Base-by-base conservation (phyloP, 2,113 vertebrate genomes). In the Toxotes jaculatrix region DNA sequence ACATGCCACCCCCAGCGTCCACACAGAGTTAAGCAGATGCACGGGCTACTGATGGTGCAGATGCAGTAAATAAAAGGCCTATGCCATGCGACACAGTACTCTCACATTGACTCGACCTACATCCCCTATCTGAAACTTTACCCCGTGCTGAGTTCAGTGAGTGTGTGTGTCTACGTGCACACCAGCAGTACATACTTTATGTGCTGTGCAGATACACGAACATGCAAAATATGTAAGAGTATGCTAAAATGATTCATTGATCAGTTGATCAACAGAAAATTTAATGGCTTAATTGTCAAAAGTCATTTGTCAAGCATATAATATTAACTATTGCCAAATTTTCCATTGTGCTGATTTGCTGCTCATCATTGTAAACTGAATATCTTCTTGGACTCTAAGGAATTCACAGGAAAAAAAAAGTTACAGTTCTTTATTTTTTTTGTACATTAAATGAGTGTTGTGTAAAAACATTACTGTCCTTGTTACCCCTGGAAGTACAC, bases 41-140 rank as follows among this genome's bases (percentile, higher is more conserved):
- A 61, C 9, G 36, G 66, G 40, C 49, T 10, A 61, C 76, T 61
- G 17, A 13, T 51, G 79, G 57, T 62, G 42, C 47, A 64, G 32
- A 72, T 66, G 56, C 49, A 76, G 76, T 57, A 53, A 79, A 73
- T 47, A 9, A 64, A 61, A 51, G 74, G 68, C 68, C 32, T 9
- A 1, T 23, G 8, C 40, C 60, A 61, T 76, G 59, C 76, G 78
- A 75, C 74, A 31, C 31, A 7, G 7, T 47, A 19, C 45, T 79
- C 70, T 87, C 77, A 87, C 74, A 89, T 90, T 92, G 86, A 87
- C 66, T 75, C 36, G 60, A 87, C 83, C 79, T 83, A 75, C 77
- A 86, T 89, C 83, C 75, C 77, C 68, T 69, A 77, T 90, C 69
- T 67, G 64, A 80, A 45, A 66, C 72, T 81, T 84, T 67, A 76